A percentile compares a stretch with the other conserved stretches of the same genome.
phyloP scores from a whole-genome alignment of 2,888 invertebrate genomes.

The Lasioglossum oenotherae region DNA sequence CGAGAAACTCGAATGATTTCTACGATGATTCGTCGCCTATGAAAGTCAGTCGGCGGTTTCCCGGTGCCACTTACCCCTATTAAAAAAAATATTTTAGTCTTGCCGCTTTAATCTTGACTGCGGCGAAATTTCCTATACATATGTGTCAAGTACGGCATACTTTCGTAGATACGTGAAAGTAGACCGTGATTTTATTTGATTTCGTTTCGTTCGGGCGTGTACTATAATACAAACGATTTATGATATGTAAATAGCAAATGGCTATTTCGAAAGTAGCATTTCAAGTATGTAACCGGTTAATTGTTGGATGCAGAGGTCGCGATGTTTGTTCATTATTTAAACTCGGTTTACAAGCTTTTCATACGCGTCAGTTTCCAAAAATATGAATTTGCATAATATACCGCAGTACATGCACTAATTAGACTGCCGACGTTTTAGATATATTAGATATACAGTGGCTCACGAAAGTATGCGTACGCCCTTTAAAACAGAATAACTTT shows the following conservation, averaged over 20 bases:
- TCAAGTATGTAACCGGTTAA: neutral
- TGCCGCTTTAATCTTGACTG: neutral
- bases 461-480: too few relatives aligned
- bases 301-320: neutral
- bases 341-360: neutral
- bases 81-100: neutral
- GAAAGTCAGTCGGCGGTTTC: neutral
- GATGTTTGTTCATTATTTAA: neutral
- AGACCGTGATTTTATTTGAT: neutral
- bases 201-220: neutral
- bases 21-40: neutral
- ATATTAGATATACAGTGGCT: too few relatives aligned
- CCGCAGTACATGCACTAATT: neutral
- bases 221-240: neutral
- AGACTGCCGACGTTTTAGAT: neutral
- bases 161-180: slow-evolving; percentile 1
- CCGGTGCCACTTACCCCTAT: too few relatives aligned
- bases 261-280: neutral
- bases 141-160: neutral
- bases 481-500: too few relatives aligned
- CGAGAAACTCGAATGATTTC: neutral
- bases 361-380: neutral
- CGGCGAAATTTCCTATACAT: neutral
- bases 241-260: neutral
- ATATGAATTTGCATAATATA: neutral